These are phyloP conservation scores for Callorhinus ursinus DNA, from an alignment of 2,113 vertebrate species.

Conservation along the genomic window DNA sequence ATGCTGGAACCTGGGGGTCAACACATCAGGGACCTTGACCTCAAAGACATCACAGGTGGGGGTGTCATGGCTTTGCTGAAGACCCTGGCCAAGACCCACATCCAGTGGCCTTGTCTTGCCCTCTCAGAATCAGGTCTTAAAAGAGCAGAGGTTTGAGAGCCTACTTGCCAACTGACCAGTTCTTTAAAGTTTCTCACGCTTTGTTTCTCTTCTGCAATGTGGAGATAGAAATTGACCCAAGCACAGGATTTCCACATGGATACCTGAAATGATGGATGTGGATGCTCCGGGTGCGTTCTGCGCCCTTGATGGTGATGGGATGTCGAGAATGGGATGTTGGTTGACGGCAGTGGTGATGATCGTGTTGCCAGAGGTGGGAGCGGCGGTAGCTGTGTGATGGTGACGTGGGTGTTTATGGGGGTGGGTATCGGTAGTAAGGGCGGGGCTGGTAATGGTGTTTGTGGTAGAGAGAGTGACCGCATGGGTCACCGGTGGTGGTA, in stretches of 20 bases:
- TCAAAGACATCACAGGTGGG: neutral
- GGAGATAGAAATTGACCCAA: neutral
- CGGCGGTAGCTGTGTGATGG: too few relatives aligned
- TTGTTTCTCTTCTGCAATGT: neutral
- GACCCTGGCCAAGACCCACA: neutral
- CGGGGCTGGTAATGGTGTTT: too few relatives aligned
- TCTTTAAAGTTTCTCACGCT: neutral
- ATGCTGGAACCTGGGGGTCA: neutral
- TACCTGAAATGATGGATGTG: neutral
- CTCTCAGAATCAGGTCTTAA: neutral
- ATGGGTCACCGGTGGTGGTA: neutral
- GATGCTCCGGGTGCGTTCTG: rapidly evolving
- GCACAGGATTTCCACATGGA: neutral
- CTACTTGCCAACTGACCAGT: neutral
- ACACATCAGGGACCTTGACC: neutral
- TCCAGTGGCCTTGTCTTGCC: neutral
- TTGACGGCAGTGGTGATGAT: rapidly evolving
- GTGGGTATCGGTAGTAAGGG: too few relatives aligned
- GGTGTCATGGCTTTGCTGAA: neutral
- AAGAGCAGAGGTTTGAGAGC: neutral
- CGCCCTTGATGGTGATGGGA: rapidly evolving
- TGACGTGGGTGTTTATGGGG: rapidly evolving
- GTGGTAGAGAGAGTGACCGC: neutral
- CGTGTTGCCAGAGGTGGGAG: neutral
- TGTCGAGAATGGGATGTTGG: neutral